These are phyloP conservation scores for Rhinichthys klamathensis DNA, from an alignment of 2,113 vertebrate species.

Conservation along the genomic window DNA sequence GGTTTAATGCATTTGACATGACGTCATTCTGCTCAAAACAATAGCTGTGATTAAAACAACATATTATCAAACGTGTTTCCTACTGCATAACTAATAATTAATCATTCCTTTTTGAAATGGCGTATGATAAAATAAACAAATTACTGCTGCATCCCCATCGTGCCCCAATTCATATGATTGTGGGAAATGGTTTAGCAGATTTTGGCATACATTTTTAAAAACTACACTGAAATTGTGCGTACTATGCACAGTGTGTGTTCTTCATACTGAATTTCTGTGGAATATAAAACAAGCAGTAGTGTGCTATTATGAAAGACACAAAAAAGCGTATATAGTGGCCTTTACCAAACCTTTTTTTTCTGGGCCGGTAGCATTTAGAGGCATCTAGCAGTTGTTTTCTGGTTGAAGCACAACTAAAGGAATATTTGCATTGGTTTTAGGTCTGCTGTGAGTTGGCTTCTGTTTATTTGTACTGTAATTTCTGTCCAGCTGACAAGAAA, in stretches of 20 bases:
- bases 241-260: background rate
- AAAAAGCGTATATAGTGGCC: background rate
- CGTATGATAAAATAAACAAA: background rate
- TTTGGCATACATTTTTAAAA: background rate
- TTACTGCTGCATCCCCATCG: background rate
- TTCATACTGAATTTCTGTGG: background rate
- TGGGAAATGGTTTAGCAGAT: background rate
- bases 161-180: background rate
- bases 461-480: constrained; percentile 39
- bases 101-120: background rate
- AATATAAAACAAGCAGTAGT: constrained; percentile 3
- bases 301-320: background rate
- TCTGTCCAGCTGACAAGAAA: constrained; percentile 53
- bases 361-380: constrained; percentile 20
- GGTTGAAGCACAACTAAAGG: constrained; percentile 20
- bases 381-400: constrained; percentile 14
- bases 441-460: background rate
- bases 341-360: background rate
- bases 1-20: background rate
- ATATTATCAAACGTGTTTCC: background rate
- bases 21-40: background rate
- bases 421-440: constrained; percentile 22
- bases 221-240: background rate
- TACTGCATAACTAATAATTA: background rate
- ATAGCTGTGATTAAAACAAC: background rate